These are phyloP conservation scores for Euplexia lucipara DNA, from an alignment of 2,888 invertebrate species.

Conservation along the genomic window DNA sequence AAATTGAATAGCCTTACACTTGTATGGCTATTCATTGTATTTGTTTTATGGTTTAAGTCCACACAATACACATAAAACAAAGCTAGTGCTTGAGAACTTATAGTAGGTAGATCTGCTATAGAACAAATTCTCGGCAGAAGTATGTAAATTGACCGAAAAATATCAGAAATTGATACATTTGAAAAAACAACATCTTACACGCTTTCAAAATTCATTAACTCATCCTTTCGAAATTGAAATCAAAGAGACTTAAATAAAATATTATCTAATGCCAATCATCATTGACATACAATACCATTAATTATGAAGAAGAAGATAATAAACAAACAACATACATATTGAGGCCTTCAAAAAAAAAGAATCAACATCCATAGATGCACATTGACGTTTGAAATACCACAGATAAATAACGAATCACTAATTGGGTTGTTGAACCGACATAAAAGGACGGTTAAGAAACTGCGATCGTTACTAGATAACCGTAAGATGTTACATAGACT, in stretches of 20 bases:
- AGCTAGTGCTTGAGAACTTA: too few relatives aligned
- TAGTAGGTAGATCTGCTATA: too few relatives aligned
- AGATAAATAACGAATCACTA: constrained; percentile 37
- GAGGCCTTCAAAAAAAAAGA: constrained; percentile 21
- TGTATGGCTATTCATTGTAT: too few relatives aligned
- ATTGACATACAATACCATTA: constrained; percentile 15
- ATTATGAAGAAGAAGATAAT: constrained; percentile 21
- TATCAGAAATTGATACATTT: too few relatives aligned
- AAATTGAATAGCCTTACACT: too few relatives aligned
- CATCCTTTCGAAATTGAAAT: not conserved
- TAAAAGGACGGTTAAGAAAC: constrained; percentile 49
- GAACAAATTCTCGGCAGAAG: too few relatives aligned
- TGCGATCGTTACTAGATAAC: constrained; percentile 54
- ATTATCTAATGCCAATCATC: constrained; percentile 3
- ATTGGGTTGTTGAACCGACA: constrained; percentile 42
- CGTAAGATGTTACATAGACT: constrained; percentile 50
- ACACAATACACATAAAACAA: too few relatives aligned
- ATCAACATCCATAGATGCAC: not conserved
- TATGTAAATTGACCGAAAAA: too few relatives aligned
- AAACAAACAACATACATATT: constrained; percentile 13
- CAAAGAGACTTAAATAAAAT: not conserved
- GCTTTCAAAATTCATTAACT: too few relatives aligned
- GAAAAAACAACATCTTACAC: too few relatives aligned
- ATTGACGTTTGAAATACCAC: constrained; percentile 18
- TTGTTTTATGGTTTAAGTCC: too few relatives aligned